Conservation (phyloP, 1,140 invertebrate species). For the Himalopsyche phryganea region DNA sequence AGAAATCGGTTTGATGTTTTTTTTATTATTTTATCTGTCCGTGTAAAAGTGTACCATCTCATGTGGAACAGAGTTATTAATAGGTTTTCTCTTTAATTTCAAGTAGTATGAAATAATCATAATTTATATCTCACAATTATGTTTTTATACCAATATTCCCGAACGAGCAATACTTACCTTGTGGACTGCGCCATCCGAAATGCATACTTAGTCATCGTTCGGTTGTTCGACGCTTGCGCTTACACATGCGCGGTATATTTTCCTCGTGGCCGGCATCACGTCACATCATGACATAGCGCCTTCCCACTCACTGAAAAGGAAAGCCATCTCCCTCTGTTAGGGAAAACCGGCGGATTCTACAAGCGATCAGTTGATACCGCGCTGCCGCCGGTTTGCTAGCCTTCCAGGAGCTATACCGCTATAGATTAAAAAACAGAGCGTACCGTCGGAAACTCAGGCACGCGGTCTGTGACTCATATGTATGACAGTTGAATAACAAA, state of each 20-base stretch:
- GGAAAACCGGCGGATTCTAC: not conserved
- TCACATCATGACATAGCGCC: not conserved
- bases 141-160: too few species aligned
- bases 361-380: slow-evolving; percentile 21
- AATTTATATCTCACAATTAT: too few species aligned
- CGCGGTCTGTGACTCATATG: slow-evolving; percentile 1
- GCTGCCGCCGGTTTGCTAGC: slow-evolving; percentile 11
- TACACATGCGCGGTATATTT: not conserved
- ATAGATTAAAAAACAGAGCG: not conserved
- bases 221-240: not conserved
- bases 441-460: not conserved
- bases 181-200: not conserved
- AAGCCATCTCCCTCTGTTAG: not conserved
- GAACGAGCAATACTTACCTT: too few species aligned
- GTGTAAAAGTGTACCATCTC: too few species aligned
- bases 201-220: slow-evolving; percentile 6
- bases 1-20: too few species aligned
- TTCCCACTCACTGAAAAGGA: not conserved
- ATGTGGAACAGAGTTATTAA: too few species aligned
- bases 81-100: too few species aligned
- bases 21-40: too few species aligned
- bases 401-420: not conserved
- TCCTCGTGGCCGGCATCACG: slow-evolving; percentile 14
- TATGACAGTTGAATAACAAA: slow-evolving; percentile 9
- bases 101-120: too few species aligned